These are phyloP conservation scores for Nymphalis urticae DNA, from an alignment of 2,888 invertebrate genomes.

Conservation along the genomic window DNA sequence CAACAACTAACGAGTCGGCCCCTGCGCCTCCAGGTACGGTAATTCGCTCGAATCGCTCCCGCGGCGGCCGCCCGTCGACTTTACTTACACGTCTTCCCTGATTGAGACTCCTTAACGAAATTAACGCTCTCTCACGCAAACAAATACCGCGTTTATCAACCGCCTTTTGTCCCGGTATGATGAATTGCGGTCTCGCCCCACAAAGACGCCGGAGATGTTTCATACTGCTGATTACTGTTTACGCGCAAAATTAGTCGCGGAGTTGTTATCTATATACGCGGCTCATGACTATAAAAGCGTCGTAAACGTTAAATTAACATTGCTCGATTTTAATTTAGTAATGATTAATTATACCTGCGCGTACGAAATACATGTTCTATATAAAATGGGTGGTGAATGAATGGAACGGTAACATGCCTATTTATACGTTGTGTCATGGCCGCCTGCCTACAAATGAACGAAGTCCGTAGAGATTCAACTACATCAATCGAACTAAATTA, in stretches of 20 bases:
- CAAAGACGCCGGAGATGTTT: slow-evolving; percentile 73
- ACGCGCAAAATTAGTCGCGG: slow-evolving; percentile 64
- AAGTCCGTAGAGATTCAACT: slow-evolving; percentile 50
- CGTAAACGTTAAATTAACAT: slow-evolving; percentile 57
- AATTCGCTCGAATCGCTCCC: slow-evolving; percentile 74
- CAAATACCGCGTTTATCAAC: slow-evolving; percentile 67
- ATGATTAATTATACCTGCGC: slow-evolving; percentile 60
- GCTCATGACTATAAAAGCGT: slow-evolving; percentile 44
- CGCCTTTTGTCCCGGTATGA: slow-evolving; percentile 78
- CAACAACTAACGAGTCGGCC: slow-evolving; percentile 81
- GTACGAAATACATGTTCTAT: slow-evolving; percentile 21
- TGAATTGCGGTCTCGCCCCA: slow-evolving; percentile 74
- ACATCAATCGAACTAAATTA: slow-evolving; percentile 59
- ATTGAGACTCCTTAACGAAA: slow-evolving; percentile 80
- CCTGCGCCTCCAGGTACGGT: slow-evolving; percentile 76
- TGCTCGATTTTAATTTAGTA: slow-evolving; percentile 64
- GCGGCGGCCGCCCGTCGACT: slow-evolving; percentile 68
- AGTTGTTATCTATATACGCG: slow-evolving; percentile 50
- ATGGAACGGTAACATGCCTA: slow-evolving; percentile 13
- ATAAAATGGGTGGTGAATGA: slow-evolving; percentile 13
- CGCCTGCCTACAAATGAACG: slow-evolving; percentile 49
- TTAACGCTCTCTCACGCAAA: slow-evolving; percentile 77
- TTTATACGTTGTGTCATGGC: slow-evolving; percentile 12
- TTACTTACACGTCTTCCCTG: slow-evolving; percentile 71
- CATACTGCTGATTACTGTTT: slow-evolving; percentile 73